These are phyloP conservation scores for Neelides sp. DNA, from an alignment of 1,140 invertebrate genomes.

Conservation along the genomic window DNA sequence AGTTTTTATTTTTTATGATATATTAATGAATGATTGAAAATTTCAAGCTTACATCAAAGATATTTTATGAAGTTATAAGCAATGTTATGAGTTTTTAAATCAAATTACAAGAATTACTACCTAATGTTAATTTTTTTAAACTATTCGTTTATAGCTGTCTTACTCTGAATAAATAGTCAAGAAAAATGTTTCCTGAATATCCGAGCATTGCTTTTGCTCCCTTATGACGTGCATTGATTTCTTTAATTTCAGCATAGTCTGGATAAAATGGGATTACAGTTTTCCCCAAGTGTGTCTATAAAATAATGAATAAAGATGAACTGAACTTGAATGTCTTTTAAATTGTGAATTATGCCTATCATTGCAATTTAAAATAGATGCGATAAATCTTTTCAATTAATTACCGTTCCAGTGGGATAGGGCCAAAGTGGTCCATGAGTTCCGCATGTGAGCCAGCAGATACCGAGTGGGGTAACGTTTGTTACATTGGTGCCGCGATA, in stretches of 20 bases:
- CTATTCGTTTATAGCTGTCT: too few relatives aligned
- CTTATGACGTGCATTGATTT: conserved; percentile 21
- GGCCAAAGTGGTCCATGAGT: conserved; percentile 22
- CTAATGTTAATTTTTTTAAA: too few relatives aligned
- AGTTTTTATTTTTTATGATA: too few relatives aligned
- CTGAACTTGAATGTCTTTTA: too few relatives aligned
- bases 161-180: conserved; percentile 28
- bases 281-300: conserved; percentile 6
- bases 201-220: conserved; percentile 28
- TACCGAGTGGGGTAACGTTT: background rate
- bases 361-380: too few relatives aligned
- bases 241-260: conserved; percentile 27
- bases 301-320: too few relatives aligned
- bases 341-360: too few relatives aligned
- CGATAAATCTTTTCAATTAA: too few relatives aligned
- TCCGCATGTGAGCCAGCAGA: conserved; percentile 21
- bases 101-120: background rate
- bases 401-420: conserved; percentile 17
- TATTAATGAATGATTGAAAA: background rate
- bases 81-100: background rate
- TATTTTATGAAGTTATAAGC: background rate
- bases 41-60: background rate
- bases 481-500: background rate
- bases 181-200: conserved; percentile 28
- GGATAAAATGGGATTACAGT: conserved; percentile 22